Evolutionary conservation across 2,113 vertebrate species (phyloP).

Genomic region (Henicopernis longicauda): DNA sequence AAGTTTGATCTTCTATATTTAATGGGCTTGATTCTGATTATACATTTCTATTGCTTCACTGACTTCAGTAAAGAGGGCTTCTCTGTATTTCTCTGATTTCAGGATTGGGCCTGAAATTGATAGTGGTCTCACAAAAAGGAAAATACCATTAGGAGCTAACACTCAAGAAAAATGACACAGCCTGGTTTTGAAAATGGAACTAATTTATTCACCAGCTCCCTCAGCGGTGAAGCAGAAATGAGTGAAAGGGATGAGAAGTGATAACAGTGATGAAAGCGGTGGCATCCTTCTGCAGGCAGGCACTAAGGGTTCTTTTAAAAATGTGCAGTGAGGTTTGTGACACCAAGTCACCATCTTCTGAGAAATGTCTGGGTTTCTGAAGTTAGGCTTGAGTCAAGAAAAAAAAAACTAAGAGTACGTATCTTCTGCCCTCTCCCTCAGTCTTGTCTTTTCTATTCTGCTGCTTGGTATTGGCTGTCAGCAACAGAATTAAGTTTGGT

Average conservation of each 20-base stretch:
- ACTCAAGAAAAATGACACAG: neutral
- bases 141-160: neutral
- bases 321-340: neutral
- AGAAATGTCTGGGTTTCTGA: neutral
- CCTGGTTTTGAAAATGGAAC: neutral
- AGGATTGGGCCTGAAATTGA: neutral
- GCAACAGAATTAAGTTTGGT: neutral
- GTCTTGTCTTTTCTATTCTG: neutral
- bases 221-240: neutral
- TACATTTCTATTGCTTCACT: neutral
- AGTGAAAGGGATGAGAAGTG: neutral
- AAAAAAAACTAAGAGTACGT: accelerated
- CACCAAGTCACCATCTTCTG: neutral
- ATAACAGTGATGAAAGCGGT: neutral
- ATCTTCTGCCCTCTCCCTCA: neutral
- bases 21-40: neutral
- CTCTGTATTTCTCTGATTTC: neutral
- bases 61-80: neutral
- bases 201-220: neutral
- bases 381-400: neutral
- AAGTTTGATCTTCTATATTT: neutral
- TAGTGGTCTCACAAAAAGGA: neutral
- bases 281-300: neutral
- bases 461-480: neutral
- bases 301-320: neutral